Conservation (phyloP, 1,140 invertebrate genomes). For the Berghia stephanieae region DNA sequence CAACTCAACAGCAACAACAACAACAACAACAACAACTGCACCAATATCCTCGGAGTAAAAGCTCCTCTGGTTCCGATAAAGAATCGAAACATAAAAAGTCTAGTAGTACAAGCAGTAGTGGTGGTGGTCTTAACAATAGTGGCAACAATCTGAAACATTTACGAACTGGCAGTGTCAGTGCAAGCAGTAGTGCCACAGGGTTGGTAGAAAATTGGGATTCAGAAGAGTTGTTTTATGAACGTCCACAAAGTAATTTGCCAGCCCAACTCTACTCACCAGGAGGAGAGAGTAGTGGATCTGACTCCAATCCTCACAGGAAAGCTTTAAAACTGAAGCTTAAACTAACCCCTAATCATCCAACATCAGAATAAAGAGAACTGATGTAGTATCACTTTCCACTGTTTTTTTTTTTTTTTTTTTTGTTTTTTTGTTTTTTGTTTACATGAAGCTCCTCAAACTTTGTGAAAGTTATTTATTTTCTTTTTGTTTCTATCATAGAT, state of each 20-base stretch:
- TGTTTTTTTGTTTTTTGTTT: no score
- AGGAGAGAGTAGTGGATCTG: conserved; percentile 50
- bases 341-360: conserved; percentile 38
- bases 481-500: no score
- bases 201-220: conserved; percentile 42
- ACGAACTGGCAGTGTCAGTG: conserved; percentile 40
- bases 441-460: no score
- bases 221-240: conserved; percentile 32
- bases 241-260: conserved; percentile 30
- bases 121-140: no score
- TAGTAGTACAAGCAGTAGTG: not conserved
- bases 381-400: no score
- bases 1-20: no score
- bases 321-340: conserved; percentile 41
- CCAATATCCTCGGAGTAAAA: conserved; percentile 29
- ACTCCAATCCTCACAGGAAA: conserved; percentile 38
- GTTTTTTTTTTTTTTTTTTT: no score
- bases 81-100: conserved; percentile 35
- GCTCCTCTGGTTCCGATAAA: conserved; percentile 31
- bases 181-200: conserved; percentile 43
- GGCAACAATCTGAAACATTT: conserved; percentile 25
- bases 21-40: no score
- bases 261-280: conserved; percentile 48
- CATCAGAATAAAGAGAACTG: conserved; percentile 34
- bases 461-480: no score